Base-by-base conservation (phyloP, 2,888 invertebrate species). In the Chrysolina americana region DNA sequence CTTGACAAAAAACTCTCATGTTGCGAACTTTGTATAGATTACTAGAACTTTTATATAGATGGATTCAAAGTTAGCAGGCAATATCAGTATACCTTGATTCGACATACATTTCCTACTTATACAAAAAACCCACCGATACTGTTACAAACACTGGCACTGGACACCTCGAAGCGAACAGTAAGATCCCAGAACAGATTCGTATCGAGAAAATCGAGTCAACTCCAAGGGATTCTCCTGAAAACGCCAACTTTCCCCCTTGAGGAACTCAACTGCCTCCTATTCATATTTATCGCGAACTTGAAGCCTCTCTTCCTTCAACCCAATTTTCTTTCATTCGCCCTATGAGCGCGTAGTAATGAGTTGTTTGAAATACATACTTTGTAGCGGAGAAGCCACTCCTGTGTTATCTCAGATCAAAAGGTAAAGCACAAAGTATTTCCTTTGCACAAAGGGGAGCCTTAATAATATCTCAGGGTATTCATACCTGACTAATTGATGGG, bases 341-440 rank as follows among this genome's bases (percentile, higher is more conserved):
- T 13, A 17, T 5, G 28, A 44, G 41, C 11, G 8, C 64, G 19
- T 15, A 64, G 64, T 64, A 44, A 64, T 41, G 59, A 59, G 59
- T 59, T 59, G 64, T 64, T 64, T 64, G 41, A 44, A 44, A 64
- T 41, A 44, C 64, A 64, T 64, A 64, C 41, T 64, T 41, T 41
- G 41, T n/a, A 64, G 44, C 64, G 41, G 19, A 41, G 64, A 23
- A n/a, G 28, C 23, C 65, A 44, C 23, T 65, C 28, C 9, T 48
- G 47, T 65, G 23, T 65, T 44, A 23, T 48, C 65, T 65, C 21
- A 41, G 44, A 65, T 65, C 65, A 65, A 65, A 65, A 41, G 65
- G 47, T 65, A 41, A 6, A 23, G 23, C n/a, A 65, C 65, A 41
- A 64, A 64, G n/a, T 64, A 64, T 64, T 64, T 64, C 15, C 19